These are phyloP conservation scores for Drosophila santomea DNA, from an alignment of 1,140 invertebrate genomes.

Conservation along the genomic window DNA sequence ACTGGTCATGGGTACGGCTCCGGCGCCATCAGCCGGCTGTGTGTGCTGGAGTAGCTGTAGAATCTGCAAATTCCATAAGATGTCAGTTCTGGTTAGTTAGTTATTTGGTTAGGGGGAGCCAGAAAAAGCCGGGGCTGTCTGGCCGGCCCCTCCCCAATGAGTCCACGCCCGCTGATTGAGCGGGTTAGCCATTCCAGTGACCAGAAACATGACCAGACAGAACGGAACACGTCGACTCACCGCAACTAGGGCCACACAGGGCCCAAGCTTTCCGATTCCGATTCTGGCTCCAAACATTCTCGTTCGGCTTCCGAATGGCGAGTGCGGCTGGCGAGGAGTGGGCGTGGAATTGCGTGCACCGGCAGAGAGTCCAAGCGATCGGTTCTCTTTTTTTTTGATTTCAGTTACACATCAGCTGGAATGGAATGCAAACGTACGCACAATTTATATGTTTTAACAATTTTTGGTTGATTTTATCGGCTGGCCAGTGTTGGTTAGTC, in stretches of 20 bases:
- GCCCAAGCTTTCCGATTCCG: conserved; percentile 54
- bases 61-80: conserved; percentile 38
- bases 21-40: conserved; percentile 86
- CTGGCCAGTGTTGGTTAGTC: conserved; percentile 27
- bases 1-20: conserved; percentile 90
- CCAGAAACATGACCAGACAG: neutral
- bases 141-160: neutral
- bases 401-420: conserved; percentile 67
- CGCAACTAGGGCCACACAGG: conserved; percentile 66
- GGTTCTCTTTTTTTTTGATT: conserved; percentile 12
- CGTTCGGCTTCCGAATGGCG: neutral
- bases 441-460: conserved; percentile 33
- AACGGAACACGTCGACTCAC: conserved; percentile 75
- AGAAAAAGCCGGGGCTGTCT: neutral
- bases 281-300: conserved; percentile 64
- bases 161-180: neutral
- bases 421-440: conserved; percentile 59
- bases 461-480: conserved; percentile 41
- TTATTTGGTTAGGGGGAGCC: neutral
- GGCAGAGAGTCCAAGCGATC: conserved; percentile 43
- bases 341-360: conserved; percentile 35
- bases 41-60: conserved; percentile 56
- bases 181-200: neutral
- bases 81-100: neutral
- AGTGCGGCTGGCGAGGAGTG: conserved; percentile 19